Conservation (phyloP, 2,888 invertebrate species). For the Perdita meconis region DNA sequence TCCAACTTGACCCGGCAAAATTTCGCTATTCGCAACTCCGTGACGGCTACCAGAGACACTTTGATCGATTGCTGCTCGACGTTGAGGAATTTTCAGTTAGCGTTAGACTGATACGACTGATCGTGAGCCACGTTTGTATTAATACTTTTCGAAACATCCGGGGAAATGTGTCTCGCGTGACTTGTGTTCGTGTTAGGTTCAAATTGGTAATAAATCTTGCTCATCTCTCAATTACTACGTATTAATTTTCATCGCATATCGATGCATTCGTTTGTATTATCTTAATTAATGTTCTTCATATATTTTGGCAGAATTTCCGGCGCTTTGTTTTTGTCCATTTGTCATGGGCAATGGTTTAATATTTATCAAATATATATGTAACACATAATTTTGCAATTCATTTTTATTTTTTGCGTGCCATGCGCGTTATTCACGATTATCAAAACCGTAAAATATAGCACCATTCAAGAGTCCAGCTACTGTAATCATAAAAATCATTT, state of each 20-base stretch:
- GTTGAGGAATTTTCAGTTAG: background rate
- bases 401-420: background rate
- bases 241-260: too few relatives aligned
- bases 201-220: too few relatives aligned
- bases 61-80: background rate
- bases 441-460: background rate
- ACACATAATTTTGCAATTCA: background rate
- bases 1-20: background rate
- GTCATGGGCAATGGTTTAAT: background rate
- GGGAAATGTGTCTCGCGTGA: background rate
- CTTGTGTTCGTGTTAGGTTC: background rate
- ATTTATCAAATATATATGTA: background rate
- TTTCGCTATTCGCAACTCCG: background rate
- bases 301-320: too few relatives aligned
- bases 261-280: too few relatives aligned
- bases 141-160: background rate
- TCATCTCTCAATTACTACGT: too few relatives aligned
- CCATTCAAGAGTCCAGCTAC: background rate
- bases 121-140: background rate
- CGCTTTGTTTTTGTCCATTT: too few relatives aligned
- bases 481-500: background rate
- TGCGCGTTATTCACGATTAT: background rate
- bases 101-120: background rate
- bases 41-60: background rate
- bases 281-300: too few relatives aligned